These are phyloP conservation scores for Paracentrotus lividus DNA, from an alignment of 53 echinoderm and acorn worm genomes.

Conservation along the genomic window DNA sequence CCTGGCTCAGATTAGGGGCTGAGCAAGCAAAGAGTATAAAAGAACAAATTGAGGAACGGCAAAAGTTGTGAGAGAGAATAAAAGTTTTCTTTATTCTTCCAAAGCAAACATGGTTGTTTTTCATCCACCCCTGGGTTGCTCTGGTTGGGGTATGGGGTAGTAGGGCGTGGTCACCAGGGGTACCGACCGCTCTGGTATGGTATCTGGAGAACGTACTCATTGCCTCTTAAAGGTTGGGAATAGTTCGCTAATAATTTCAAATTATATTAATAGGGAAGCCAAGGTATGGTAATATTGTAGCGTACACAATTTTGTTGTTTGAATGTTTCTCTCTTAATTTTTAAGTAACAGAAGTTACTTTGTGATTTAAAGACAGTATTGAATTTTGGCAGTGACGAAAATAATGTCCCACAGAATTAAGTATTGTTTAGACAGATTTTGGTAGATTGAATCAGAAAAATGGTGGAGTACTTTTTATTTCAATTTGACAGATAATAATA, in stretches of 20 bases:
- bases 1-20: conserved; percentile 27
- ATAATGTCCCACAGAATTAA: too few species aligned
- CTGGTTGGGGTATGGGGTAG: background rate
- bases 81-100: conserved; percentile 16
- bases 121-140: background rate
- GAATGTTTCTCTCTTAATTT: too few species aligned
- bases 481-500: too few species aligned
- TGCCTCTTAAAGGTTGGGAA: background rate
- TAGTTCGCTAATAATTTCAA: background rate
- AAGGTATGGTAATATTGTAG: too few species aligned
- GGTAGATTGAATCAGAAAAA: too few species aligned
- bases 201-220: background rate
- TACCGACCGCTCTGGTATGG: background rate
- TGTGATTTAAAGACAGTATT: too few species aligned
- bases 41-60: background rate
- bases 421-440: too few species aligned
- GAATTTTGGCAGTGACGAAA: too few species aligned
- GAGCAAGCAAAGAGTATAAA: conserved; percentile 20
- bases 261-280: too few species aligned
- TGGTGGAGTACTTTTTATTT: too few species aligned
- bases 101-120: conserved; percentile 27
- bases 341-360: too few species aligned
- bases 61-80: conserved; percentile 17
- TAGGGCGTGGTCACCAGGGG: conserved; percentile 13
- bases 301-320: too few species aligned